Evolutionary conservation across 1,140 invertebrate species (phyloP).

Genomic region (Listronotus bonariensis): DNA sequence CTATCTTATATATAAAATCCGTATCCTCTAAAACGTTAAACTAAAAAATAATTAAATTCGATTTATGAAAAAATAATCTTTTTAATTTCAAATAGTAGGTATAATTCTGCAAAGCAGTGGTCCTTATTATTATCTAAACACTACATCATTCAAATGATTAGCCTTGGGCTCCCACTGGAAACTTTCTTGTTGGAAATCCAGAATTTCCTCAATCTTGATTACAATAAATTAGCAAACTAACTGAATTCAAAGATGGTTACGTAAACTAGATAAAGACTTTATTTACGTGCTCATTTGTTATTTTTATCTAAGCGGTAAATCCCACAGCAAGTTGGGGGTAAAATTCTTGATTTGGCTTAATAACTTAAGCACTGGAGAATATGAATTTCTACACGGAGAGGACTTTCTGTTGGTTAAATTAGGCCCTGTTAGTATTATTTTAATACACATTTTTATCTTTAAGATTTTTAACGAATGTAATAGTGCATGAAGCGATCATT

Average conservation of each 20-base stretch:
- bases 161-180: slow-evolving; percentile 5
- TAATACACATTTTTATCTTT: no score
- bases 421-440: no score
- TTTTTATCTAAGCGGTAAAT: slow-evolving; percentile 20
- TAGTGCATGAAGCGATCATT: no score
- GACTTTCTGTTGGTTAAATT: no score
- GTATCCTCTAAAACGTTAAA: no score
- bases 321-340: slow-evolving; percentile 4
- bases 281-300: slow-evolving; percentile 27
- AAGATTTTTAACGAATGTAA: no score
- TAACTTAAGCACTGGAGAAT: background rate
- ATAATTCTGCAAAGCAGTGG: background rate
- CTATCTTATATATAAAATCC: no score
- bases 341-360: slow-evolving; percentile 13
- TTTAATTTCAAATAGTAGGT: no score
- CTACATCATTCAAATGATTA: slow-evolving; percentile 15
- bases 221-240: slow-evolving; percentile 21
- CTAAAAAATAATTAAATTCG: no score
- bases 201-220: slow-evolving; percentile 21
- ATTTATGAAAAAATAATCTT: no score
- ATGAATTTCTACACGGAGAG: no score
- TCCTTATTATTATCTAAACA: slow-evolving; percentile 17
- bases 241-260: slow-evolving; percentile 24
- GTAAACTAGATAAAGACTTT: slow-evolving; percentile 27
- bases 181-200: slow-evolving; percentile 13